A percentile compares a stretch with the other conserved stretches of the same genome.
phyloP scores from a whole-genome alignment of 2,113 vertebrate species.

The Bujurquina vittata region DNA sequence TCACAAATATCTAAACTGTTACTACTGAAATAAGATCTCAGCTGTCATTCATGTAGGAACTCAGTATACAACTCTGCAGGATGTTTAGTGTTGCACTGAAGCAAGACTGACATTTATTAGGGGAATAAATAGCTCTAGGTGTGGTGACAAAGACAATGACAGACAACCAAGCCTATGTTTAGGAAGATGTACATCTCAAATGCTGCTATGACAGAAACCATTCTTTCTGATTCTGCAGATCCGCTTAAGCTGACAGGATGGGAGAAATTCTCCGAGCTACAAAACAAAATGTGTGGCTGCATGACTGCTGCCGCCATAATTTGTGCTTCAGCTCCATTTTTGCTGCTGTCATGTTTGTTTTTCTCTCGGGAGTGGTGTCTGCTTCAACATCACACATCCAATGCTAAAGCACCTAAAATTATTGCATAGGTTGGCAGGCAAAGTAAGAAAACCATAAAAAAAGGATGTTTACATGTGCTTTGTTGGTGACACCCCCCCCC shows the following conservation, averaged over 20 bases:
- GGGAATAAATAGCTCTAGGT: conserved; percentile 47
- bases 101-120: conserved; percentile 52
- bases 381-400: neutral
- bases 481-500: neutral
- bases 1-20: conserved; percentile 2
- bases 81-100: conserved; percentile 17
- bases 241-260: conserved; percentile 37
- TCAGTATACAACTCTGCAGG: conserved; percentile 23
- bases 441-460: neutral
- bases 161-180: conserved; percentile 17
- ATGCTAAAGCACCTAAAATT: neutral
- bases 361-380: neutral
- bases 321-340: conserved; percentile 15
- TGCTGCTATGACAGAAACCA: conserved; percentile 31
- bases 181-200: conserved; percentile 39
- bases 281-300: conserved; percentile 26
- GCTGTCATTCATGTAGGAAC: conserved; percentile 35
- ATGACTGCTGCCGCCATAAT: neutral
- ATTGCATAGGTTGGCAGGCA: neutral
- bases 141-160: conserved; percentile 28
- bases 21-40: conserved; percentile 39
- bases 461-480: neutral
- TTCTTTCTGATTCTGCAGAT: conserved; percentile 24
- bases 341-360: conserved; percentile 10
- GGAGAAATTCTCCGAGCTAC: neutral